Evolutionary conservation across 2,888 invertebrate genomes (phyloP), one percentile per base, ranked within the genome.

Genomic region (Automeris io): DNA sequence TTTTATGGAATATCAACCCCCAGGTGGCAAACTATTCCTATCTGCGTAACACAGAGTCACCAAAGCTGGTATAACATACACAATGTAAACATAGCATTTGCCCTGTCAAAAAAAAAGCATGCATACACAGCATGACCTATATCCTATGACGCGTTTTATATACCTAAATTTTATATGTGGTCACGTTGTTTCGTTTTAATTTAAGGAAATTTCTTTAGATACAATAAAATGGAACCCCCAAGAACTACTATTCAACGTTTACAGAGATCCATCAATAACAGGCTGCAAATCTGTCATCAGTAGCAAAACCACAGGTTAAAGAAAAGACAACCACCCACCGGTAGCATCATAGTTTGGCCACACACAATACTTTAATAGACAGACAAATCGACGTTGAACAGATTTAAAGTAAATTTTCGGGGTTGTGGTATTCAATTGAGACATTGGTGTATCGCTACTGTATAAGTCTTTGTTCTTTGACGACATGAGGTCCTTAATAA

Each of bases 381-480:
- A 62, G 54, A 63, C 55, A 53, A 60, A 59, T 45, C 44, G 51
- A 61, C 48, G 46, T 48, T 49, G 29, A 32, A 11, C 9, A 22
- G 22, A 24, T 33, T 22, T 37, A 13, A 24, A n/a, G 16, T 26
- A 25, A 70, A 72, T 72, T 66, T 67, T 54, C 57, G 61, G 79
- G 74, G 81, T 77, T 82, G 82, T 78, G 82, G 82, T 81, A 76
- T 75, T 40, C 57, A 69, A 81, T 79, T 66, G 60, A 70, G 63
- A 62, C 60, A 57, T n/a, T 66, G 72, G 70, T 70, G 70, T 65
- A 60, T 43, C 33, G 80, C 82, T 82, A 78, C 82, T 42, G 82
- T 69, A 76, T 76, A 69, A 78, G 40, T 40, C 57, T 64, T 83
- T 82, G 78, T 82, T 76, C 74, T 73, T 55, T 47, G 55, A 42